Evolutionary conservation across 1,140 invertebrate species (phyloP).

Genomic region (Littorina saxatilis): DNA sequence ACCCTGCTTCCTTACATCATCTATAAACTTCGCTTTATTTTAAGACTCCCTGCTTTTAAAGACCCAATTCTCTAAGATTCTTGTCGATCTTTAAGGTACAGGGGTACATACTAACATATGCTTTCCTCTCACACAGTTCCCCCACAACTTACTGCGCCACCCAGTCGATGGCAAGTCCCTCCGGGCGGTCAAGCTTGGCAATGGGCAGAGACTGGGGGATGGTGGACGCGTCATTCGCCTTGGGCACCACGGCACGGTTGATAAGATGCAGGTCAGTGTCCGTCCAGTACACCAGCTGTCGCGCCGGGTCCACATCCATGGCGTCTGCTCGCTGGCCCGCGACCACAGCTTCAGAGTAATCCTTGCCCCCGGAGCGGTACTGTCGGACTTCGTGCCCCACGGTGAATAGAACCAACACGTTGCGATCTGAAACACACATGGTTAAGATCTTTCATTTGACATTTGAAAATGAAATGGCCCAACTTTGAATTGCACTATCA

Average conservation of each 20-base stretch:
- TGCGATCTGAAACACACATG: slow-evolving; percentile 56
- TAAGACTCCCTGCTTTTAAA: too few relatives aligned
- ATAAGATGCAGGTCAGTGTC: slow-evolving; percentile 90
- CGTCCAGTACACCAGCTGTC: slow-evolving; percentile 93
- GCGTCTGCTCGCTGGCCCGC: slow-evolving; percentile 89
- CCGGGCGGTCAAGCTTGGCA: slow-evolving; percentile 85
- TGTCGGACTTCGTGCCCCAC: slow-evolving; percentile 92
- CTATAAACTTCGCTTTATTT: too few relatives aligned
- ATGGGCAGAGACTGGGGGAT: slow-evolving; percentile 89
- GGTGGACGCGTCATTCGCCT: slow-evolving; percentile 83
- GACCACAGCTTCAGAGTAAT: slow-evolving; percentile 81
- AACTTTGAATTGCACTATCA: too few relatives aligned
- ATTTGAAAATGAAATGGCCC: too few relatives aligned
- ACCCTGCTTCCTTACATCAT: too few relatives aligned
- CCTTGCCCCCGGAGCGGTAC: slow-evolving; percentile 85
- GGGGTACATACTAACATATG: too few relatives aligned
- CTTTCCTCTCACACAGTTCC: too few relatives aligned
- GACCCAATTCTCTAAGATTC: too few relatives aligned
- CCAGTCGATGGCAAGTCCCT: slow-evolving; percentile 93
- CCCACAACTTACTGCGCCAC: slow-evolving; percentile 80
- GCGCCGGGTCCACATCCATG: slow-evolving; percentile 88
- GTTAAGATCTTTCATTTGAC: too few relatives aligned
- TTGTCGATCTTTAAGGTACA: too few relatives aligned
- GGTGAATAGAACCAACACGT: slow-evolving; percentile 81
- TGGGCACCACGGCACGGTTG: slow-evolving; percentile 92